These are phyloP conservation scores for Microplitis manilae DNA, from an alignment of 2,888 invertebrate genomes.

Conservation along the genomic window DNA sequence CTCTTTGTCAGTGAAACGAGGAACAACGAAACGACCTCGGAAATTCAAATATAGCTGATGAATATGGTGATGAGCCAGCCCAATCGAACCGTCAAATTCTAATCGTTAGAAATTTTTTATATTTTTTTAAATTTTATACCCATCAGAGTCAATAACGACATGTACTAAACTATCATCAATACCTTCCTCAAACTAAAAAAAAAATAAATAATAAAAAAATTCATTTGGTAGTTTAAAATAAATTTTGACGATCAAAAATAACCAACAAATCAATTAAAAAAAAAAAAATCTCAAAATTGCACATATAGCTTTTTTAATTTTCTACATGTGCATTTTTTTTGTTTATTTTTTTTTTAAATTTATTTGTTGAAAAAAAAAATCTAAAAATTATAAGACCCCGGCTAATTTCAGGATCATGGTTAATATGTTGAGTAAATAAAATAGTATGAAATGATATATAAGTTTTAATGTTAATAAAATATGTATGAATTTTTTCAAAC, in stretches of 20 bases:
- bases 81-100: not conserved
- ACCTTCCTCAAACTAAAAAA: not conserved
- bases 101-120: not conserved
- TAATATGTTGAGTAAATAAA: too few relatives aligned
- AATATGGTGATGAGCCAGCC: slow-evolving; percentile 20
- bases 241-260: not conserved
- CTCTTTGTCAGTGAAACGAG: slow-evolving; percentile 2
- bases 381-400: too few relatives aligned
- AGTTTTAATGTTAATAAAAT: too few relatives aligned
- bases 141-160: too few relatives aligned
- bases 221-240: not conserved
- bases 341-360: too few relatives aligned
- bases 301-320: too few relatives aligned
- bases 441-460: too few relatives aligned
- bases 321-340: too few relatives aligned
- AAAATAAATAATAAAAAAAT: not conserved
- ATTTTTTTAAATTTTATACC: not conserved
- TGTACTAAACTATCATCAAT: not conserved
- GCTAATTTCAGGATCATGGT: too few relatives aligned
- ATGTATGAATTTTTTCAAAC: not conserved
- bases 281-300: too few relatives aligned
- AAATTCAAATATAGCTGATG: slow-evolving; percentile 23
- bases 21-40: slow-evolving; percentile 19
- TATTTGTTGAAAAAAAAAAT: too few relatives aligned
- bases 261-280: not conserved